Conservation (phyloP, 1,140 invertebrate species). For the Pomacea maculata region DNA sequence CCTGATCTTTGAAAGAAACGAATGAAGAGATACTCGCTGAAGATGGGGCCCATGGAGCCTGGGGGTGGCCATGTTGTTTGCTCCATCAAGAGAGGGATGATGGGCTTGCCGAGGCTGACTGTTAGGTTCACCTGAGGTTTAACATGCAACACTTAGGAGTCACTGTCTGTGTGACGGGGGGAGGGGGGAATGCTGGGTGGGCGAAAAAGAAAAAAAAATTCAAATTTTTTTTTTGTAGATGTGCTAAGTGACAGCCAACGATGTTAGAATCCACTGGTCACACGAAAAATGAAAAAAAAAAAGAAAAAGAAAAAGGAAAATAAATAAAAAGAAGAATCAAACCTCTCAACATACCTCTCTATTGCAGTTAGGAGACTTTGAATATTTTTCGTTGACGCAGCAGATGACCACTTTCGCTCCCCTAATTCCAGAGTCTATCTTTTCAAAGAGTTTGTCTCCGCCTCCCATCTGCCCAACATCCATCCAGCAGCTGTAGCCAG, state of each 20-base stretch:
- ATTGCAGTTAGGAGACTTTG: constrained; percentile 60
- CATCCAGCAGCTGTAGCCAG: constrained; percentile 60
- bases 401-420: constrained; percentile 58
- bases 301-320: no score
- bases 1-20: constrained; percentile 47
- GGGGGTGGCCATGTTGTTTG: constrained; percentile 57
- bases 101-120: constrained; percentile 53
- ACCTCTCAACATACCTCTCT: constrained; percentile 46
- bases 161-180: no score
- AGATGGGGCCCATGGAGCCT: constrained; percentile 62
- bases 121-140: constrained; percentile 55
- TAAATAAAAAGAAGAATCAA: no score
- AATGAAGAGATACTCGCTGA: constrained; percentile 61
- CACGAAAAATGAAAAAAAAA: no score
- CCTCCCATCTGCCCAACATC: constrained; percentile 64
- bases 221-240: no score
- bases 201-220: no score
- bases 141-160: no score
- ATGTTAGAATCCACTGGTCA: no score
- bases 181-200: no score
- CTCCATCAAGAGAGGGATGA: constrained; percentile 61
- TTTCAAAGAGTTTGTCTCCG: constrained; percentile 59
- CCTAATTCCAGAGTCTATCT: constrained; percentile 59
- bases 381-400: constrained; percentile 59
- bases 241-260: no score